These are phyloP conservation scores for Ptychobarbus kaznakovi DNA, from an alignment of 2,797 vertebrate species.

Conservation along the genomic window DNA sequence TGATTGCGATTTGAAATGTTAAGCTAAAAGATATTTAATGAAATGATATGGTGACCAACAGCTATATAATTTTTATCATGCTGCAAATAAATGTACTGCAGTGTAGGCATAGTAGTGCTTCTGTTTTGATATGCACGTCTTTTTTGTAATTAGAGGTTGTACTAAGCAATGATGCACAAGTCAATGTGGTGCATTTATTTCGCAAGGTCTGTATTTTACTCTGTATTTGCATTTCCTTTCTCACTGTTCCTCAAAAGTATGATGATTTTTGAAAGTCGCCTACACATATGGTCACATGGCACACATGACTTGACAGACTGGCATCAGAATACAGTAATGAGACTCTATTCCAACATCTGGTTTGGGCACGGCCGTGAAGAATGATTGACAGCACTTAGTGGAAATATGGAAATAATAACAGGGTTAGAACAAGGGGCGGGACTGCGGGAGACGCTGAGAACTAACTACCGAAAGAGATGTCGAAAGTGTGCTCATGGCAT, in stretches of 20 bases:
- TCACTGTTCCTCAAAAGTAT: constrained; percentile 45
- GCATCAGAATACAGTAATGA: constrained; percentile 76
- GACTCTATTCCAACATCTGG: constrained; percentile 61
- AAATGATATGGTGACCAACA: constrained; percentile 9
- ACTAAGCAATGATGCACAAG: constrained; percentile 19
- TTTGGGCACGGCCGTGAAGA: constrained; percentile 55
- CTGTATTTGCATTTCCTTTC: constrained; percentile 17
- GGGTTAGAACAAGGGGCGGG: constrained; percentile 46
- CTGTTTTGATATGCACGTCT: constrained; percentile 13
- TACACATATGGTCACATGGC: constrained; percentile 67
- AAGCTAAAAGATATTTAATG: background rate
- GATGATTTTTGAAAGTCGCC: constrained; percentile 63
- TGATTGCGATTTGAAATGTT: background rate
- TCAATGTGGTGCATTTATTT: constrained; percentile 7
- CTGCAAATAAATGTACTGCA: background rate
- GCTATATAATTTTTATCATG: background rate
- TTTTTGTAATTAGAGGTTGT: constrained; percentile 17
- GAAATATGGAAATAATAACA: constrained; percentile 50
- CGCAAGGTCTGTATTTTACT: constrained; percentile 1
- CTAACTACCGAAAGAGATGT: constrained; percentile 40
- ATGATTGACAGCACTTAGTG: constrained; percentile 67
- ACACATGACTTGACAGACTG: constrained; percentile 76
- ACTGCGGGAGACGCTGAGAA: constrained; percentile 32
- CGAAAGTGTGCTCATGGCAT: constrained; percentile 39
- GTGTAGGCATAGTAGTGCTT: constrained; percentile 6